Conservation (phyloP, 2,113 vertebrate species). For the Embiotoca jacksoni region DNA sequence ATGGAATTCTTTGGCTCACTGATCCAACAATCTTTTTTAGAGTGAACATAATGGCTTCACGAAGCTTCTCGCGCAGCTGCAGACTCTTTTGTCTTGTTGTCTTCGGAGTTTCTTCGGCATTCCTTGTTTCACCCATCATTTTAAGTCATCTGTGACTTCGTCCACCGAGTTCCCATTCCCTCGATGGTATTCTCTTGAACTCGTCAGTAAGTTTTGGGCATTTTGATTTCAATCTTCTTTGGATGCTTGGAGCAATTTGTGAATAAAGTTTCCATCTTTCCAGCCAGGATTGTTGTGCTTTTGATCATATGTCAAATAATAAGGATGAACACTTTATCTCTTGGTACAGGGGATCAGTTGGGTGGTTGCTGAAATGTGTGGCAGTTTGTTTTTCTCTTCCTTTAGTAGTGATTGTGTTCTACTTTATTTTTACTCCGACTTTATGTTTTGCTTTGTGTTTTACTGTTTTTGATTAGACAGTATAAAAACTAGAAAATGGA, state of each 20-base stretch:
- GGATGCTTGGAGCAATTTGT: neutral
- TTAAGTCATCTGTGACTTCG: conserved; percentile 12
- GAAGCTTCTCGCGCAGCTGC: neutral
- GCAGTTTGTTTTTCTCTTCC: conserved; percentile 1
- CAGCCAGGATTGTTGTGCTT: neutral
- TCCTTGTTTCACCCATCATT: conserved; percentile 8
- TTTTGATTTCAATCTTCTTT: conserved; percentile 5
- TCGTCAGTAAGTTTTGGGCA: neutral
- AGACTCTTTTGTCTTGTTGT: neutral
- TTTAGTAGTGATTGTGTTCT: neutral
- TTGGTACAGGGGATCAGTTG: neutral
- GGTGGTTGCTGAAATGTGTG: conserved; percentile 3
- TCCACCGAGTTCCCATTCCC: neutral
- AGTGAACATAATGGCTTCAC: neutral
- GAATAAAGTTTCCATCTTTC: neutral
- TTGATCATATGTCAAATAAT: neutral
- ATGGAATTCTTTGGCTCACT: neutral
- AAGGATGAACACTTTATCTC: neutral
- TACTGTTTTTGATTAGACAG: neutral
- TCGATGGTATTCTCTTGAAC: conserved; percentile 27
- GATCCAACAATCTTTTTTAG: conserved; percentile 2
- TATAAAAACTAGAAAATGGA: neutral
- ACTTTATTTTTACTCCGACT: neutral
- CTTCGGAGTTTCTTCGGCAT: conserved; percentile 9
- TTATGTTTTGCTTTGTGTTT: conserved; percentile 3